phyloP scores from a whole-genome alignment of 1,140 invertebrate genomes.

The Zaprionus lachaisei region DNA sequence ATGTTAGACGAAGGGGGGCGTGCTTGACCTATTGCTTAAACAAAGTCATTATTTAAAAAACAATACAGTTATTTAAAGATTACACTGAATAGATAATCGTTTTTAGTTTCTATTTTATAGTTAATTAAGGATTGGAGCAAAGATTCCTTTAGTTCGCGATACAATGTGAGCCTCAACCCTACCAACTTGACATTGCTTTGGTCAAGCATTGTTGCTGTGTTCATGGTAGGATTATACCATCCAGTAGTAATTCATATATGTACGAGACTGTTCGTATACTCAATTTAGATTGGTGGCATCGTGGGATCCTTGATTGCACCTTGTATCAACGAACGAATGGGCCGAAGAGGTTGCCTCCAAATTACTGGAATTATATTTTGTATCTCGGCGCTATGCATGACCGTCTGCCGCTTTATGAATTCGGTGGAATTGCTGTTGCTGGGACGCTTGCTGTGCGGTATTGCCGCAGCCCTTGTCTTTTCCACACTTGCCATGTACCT shows the following conservation, averaged over 20 bases:
- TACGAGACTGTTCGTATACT: not conserved
- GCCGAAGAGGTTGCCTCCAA: conserved; percentile 85
- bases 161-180: conserved; percentile 85
- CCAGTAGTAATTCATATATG: not conserved
- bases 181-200: conserved; percentile 88
- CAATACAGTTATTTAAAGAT: too few species aligned
- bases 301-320: conserved; percentile 89
- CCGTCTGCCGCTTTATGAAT: conserved; percentile 85
- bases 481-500: conserved; percentile 93
- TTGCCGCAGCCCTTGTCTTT: conserved; percentile 89
- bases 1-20: too few species aligned
- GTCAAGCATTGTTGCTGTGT: conserved; percentile 91
- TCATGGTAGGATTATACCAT: conserved; percentile 84
- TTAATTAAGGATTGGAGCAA: conserved; percentile 89
- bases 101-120: conserved; percentile 80
- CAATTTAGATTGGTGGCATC: conserved; percentile 88
- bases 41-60: too few species aligned
- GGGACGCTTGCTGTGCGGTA: conserved; percentile 89
- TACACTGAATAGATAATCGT: too few species aligned
- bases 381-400: conserved; percentile 86
- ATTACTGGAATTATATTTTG: conserved; percentile 33
- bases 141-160: conserved; percentile 86
- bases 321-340: conserved; percentile 88
- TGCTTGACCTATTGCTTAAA: too few species aligned
- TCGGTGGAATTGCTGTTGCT: conserved; percentile 89